Evolutionary conservation across 1,140 invertebrate species (phyloP), one percentile per base, ranked within the genome.

Genomic region (Lepidotrigona ventralis): DNA sequence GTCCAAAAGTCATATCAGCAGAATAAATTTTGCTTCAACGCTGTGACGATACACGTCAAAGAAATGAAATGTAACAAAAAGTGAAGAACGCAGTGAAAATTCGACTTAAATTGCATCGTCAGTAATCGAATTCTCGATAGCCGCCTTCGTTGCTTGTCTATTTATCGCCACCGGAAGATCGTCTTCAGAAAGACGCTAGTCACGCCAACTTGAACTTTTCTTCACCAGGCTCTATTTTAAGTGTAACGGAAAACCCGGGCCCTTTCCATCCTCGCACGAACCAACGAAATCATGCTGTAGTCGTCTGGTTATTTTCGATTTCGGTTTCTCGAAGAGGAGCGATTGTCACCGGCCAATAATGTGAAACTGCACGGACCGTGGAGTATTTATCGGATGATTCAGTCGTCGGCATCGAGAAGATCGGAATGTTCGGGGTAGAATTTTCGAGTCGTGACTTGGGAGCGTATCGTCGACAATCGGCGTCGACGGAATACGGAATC

Each of bases 401-500:
- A 88, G 77, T 51, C 39, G 26, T 17, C 17, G 66, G 11, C 56
- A 33, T 68, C 63, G 63, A 29, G 39, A 26, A 66, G 86, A 87
- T 86, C 72, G 86, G 85, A 84, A 88, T 84, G 85, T 74, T 68
- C 82, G 78, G 76, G 46, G 60, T 60, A 79, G 86, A 88, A 88
- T 88, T 87, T 88, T 79, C 83, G 82, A 83, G 64, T 87, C 85
- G 86, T 87, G 86, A 87, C 86, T 88, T 70, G 86, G 69, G 77
- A 81, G 78, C 60, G 68, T 80, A 81, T 77, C 81, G 85, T 81
- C 71, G 81, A 81, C 86, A 88, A 88, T 88, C 82, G 82, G 33
- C 85, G 86, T 87, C 85, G 82, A 88, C 86, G 81, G 85, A 88
- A 88, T 88, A 88, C 86, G 74, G 77, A 87, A 88, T 88, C 85